Evolutionary conservation across 2,888 invertebrate genomes (phyloP), one percentile per base, ranked within the genome.

Genomic region (Esperia sulphurella): DNA sequence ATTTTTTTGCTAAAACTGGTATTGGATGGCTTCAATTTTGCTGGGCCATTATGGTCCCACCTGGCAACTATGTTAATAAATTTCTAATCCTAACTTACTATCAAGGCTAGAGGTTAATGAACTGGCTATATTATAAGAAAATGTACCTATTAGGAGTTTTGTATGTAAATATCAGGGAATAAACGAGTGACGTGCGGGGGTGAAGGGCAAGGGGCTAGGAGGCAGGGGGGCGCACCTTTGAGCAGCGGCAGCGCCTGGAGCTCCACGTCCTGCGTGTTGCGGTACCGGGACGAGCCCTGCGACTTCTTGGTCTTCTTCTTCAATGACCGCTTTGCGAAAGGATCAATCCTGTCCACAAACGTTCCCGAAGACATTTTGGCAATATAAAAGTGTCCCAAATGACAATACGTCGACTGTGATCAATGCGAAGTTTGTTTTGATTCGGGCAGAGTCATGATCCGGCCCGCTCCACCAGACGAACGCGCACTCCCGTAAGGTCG

Each of bases 291-390:
- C 72, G 98, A 98, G 74, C 99, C 99, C 91, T 99, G 98, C 82
- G 98, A 98, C 91, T 97, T 97, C 92, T 97, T 98, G 80, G 97
- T 97, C 91, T 99, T 98, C 92, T 98, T 97, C 92, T 98, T 97
- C 75, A 98, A 91, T 75, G 98, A 98, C 86, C 98, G 94, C 92
- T 98, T 99, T 72, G 97, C 96, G 91, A 99, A 99, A 77, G 99
- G 99, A 93, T 99, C 99, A 92, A 99, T 98, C 91, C 98, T 96
- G 93, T 99, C 98, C 91, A 98, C 98, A 93, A 98, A 97, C 87
- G 96, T 94, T 91, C 94, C 94, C 91, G 95, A 94, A 89, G 90
- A 90, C 94, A 92, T 93, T 82, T 90, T 91, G 86, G 73, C 75
- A 79, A 76, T 84, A 78, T 77, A 80, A 81, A 83, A 88, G 78